phyloP scores from a whole-genome alignment of 2,888 invertebrate species.

The Fissipunctia ypsillon region DNA sequence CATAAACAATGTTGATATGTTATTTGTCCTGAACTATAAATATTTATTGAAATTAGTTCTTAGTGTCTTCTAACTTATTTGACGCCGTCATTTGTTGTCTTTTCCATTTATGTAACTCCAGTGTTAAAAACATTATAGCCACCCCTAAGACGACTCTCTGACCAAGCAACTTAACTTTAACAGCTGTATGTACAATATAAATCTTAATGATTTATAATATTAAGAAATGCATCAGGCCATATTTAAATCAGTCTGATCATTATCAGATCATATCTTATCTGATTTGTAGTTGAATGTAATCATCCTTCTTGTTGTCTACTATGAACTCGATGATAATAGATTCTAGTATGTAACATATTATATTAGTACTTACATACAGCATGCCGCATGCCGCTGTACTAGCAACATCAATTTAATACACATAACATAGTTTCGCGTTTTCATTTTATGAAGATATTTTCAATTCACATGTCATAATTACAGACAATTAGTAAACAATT shows the following conservation, averaged over 20 bases:
- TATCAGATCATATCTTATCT: slow-evolving; percentile 6
- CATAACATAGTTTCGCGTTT: no score
- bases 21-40: slow-evolving; percentile 9
- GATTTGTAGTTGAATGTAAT: slow-evolving; percentile 1
- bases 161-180: neutral
- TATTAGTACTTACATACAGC: no score
- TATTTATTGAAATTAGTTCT: neutral
- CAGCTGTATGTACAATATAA: neutral
- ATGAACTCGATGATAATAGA: neutral
- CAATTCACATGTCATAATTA: no score
- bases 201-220: neutral
- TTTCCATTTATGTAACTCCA: neutral
- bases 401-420: no score
- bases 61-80: neutral
- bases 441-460: no score
- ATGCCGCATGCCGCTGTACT: no score
- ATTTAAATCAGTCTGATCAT: neutral
- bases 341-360: neutral
- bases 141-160: neutral
- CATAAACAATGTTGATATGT: slow-evolving; percentile 23
- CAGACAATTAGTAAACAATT: no score
- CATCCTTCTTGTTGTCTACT: neutral
- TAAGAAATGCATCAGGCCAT: neutral
- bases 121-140: neutral
- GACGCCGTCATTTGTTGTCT: neutral